These are phyloP conservation scores for Platycercus adscitus DNA, from an alignment of 2,113 vertebrate species.

Conservation along the genomic window DNA sequence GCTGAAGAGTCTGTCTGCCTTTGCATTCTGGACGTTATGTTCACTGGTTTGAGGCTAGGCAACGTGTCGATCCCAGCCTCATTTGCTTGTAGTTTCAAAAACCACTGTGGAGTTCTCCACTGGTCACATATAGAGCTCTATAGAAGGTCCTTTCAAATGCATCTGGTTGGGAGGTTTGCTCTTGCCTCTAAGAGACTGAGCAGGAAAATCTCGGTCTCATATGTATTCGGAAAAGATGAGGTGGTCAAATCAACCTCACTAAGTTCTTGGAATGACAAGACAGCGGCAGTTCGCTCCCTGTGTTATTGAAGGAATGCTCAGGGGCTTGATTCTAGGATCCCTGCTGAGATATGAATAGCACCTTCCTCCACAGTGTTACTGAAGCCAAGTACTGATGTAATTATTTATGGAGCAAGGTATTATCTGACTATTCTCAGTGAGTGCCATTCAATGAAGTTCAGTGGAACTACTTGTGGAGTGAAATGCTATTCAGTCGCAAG, in stretches of 20 bases:
- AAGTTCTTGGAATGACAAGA: background rate
- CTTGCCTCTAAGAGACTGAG: background rate
- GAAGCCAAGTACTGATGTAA: slow-evolving; percentile 31
- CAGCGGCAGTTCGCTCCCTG: background rate
- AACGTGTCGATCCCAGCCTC: background rate
- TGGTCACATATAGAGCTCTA: background rate
- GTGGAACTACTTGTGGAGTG: background rate
- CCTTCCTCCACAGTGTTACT: background rate
- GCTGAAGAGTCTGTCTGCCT: background rate
- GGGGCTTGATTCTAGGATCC: background rate
- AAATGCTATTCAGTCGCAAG: slow-evolving; percentile 8
- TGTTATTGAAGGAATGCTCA: background rate
- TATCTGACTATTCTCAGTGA: background rate
- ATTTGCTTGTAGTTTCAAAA: background rate
- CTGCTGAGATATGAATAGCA: background rate
- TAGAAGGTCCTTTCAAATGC: background rate
- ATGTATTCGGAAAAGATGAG: background rate
- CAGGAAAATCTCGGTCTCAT: background rate
- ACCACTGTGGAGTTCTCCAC: background rate
- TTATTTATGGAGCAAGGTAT: slow-evolving; percentile 14
- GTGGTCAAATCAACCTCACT: background rate
- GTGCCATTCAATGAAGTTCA: slow-evolving; percentile 5
- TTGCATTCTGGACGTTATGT: background rate
- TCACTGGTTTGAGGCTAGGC: background rate
- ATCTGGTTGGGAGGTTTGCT: background rate